Conservation (phyloP, 2,888 invertebrate genomes). For the Lasioglossum morio region DNA sequence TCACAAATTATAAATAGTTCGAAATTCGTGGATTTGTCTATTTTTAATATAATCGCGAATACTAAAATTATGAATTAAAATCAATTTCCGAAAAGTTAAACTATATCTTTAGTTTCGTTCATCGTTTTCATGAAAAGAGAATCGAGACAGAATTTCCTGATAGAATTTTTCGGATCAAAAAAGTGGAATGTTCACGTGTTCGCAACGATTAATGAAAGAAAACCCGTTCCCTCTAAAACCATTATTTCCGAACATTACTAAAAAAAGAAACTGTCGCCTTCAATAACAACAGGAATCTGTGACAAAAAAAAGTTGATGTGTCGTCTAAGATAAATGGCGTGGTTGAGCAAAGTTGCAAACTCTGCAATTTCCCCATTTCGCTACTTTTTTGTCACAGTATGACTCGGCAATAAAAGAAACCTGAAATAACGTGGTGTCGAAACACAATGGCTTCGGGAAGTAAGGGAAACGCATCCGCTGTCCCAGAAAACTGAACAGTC, state of each 20-base stretch:
- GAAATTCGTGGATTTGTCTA: too few relatives aligned
- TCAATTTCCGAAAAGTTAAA: too few relatives aligned
- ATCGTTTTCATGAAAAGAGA: too few relatives aligned
- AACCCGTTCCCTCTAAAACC: not conserved
- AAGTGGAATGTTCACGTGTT: not conserved
- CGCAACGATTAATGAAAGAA: not conserved
- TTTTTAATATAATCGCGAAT: too few relatives aligned
- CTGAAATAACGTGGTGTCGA: constrained; percentile 1
- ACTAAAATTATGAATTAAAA: too few relatives aligned
- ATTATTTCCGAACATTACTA: not conserved
- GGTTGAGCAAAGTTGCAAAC: not conserved
- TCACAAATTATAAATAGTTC: not conserved
- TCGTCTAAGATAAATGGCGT: not conserved
- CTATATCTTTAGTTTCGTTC: too few relatives aligned
- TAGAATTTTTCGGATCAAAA: too few relatives aligned
- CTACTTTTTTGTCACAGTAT: not conserved
- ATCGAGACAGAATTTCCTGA: too few relatives aligned
- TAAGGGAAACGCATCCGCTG: constrained; percentile 12
- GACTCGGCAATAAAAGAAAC: constrained; percentile 10
- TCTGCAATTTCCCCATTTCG: not conserved
- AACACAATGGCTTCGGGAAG: constrained; percentile 20
- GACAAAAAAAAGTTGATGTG: not conserved
- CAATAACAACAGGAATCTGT: not conserved
- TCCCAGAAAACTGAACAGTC: constrained; percentile 15
- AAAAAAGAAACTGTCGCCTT: not conserved